Evolutionary conservation across 1,140 invertebrate species (phyloP).

Genomic region (Euglossa dilemma): DNA sequence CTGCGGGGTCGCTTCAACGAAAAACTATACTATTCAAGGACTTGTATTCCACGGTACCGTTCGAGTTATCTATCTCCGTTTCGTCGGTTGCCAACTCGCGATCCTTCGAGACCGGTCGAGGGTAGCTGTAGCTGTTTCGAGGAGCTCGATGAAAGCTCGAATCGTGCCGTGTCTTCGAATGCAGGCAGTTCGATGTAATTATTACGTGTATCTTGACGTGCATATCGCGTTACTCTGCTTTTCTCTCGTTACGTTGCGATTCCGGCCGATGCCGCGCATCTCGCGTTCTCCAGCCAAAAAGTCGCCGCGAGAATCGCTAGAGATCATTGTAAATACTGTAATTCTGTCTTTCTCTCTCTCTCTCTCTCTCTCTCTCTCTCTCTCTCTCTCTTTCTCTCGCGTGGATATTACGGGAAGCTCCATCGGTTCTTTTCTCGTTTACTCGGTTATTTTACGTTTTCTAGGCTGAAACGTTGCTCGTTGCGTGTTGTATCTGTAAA

Average conservation of each 20-base stretch:
- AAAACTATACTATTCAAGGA: constrained; percentile 24
- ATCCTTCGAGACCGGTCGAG: neutral
- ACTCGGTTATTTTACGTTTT: constrained; percentile 23
- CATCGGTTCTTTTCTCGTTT: neutral
- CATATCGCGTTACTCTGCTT: neutral
- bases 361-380: neutral
- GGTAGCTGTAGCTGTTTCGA: neutral
- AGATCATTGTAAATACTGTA: constrained; percentile 48
- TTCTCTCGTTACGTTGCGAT: constrained; percentile 26
- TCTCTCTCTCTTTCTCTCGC: neutral
- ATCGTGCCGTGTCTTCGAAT: neutral
- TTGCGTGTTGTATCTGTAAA: constrained; percentile 43
- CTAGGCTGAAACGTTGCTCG: constrained; percentile 42
- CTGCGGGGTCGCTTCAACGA: constrained; percentile 47
- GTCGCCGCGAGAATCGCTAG: neutral
- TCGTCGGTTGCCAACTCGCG: neutral
- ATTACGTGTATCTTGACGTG: constrained; percentile 10
- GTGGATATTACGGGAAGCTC: neutral
- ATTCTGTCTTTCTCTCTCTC: too few species aligned
- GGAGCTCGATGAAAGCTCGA: neutral
- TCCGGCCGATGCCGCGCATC: neutral
- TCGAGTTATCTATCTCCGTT: neutral
- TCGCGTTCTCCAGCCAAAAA: neutral
- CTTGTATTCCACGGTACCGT: constrained; percentile 7
- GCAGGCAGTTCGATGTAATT: constrained; percentile 34